Evolutionary conservation across 1,140 invertebrate genomes (phyloP), one percentile per base, ranked within the genome.

Genomic region (Drosophila parabipectinata): DNA sequence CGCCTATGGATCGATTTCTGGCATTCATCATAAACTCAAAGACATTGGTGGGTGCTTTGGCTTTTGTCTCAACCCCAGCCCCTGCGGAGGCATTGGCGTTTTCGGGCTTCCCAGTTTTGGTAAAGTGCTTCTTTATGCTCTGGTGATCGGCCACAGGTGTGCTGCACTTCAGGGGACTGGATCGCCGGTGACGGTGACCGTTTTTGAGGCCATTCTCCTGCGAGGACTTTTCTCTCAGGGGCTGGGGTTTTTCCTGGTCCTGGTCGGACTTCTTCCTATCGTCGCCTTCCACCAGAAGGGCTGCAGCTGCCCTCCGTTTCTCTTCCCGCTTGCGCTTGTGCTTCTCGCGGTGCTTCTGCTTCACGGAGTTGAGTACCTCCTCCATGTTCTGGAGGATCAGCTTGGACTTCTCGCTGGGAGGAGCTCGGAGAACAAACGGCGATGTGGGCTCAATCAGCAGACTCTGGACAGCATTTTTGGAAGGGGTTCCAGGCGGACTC

Each of bases 21-120:
- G 93, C 93, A 68, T 93, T 93, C 94, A 95, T 95, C 91, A 95
- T 92, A 34, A 95, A 77, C 72, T 94, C 92, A 89, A 95, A 95
- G 24, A 93, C 94, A 93, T 95, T 91, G n/a, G 73, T 83, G 7
- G 84, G 18, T 6, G 53, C 12, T 26, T 64, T 61, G 24, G 57
- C 18, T 39, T 62, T 66, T 10, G 64, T 37, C 14, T 8, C 41
- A 7, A 3, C 1, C n/a, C 2, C 14, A n/a, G 39, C 30, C 21
- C 39, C 24, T 7, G 41, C 24, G 14, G 51, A 52, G 12, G 41
- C 37, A 44, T 14, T 32, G 47, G 14, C 30, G 18, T 67, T 54
- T 32, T 68, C 66, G 1, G 37, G 39, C 15, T 45, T 55, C 4
- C 63, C 62, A 14, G 77, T 4, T 24, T 77, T 82, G 37, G 39